Conservation (phyloP, 2,888 invertebrate genomes). For the Parnassius mnemosyne region DNA sequence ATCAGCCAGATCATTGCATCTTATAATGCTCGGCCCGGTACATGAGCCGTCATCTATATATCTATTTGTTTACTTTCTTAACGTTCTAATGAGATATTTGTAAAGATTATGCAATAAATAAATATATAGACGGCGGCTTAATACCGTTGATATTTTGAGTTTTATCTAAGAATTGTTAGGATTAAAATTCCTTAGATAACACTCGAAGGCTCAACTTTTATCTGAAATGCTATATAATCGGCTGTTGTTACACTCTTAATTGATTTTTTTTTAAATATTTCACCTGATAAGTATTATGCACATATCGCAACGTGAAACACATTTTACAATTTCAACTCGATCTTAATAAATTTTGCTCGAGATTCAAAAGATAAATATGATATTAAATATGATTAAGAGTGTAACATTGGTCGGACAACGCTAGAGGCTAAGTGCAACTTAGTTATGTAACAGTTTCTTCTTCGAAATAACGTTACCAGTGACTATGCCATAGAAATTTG, state of each 20-base stretch:
- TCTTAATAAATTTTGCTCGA: not conserved
- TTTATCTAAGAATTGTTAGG: slow-evolving; percentile 1
- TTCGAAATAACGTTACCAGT: slow-evolving; percentile 72
- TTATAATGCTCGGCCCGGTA: slow-evolving; percentile 47
- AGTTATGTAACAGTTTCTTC: slow-evolving; percentile 48
- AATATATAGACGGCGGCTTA: slow-evolving; percentile 1
- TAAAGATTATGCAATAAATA: not conserved
- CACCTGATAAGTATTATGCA: no score
- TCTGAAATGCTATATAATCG: slow-evolving; percentile 13
- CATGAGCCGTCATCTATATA: slow-evolving; percentile 13
- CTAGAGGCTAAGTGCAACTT: slow-evolving; percentile 60
- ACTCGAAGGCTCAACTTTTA: slow-evolving; percentile 9
- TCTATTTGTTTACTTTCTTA: slow-evolving; percentile 14
- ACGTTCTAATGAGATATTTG: not conserved
- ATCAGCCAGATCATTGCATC: slow-evolving; percentile 34
- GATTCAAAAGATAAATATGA: not conserved
- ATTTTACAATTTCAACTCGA: not conserved
- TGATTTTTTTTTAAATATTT: not conserved
- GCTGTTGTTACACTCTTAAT: slow-evolving; percentile 13
- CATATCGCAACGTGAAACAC: no score
- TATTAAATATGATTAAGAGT: slow-evolving; percentile 1
- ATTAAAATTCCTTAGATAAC: slow-evolving; percentile 19
- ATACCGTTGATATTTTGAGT: slow-evolving; percentile 12
- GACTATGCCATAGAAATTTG: slow-evolving; percentile 77
- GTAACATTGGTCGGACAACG: slow-evolving; percentile 30